These are phyloP conservation scores for Nasonia longicornis DNA, from an alignment of 1,140 invertebrate species.

Conservation along the genomic window DNA sequence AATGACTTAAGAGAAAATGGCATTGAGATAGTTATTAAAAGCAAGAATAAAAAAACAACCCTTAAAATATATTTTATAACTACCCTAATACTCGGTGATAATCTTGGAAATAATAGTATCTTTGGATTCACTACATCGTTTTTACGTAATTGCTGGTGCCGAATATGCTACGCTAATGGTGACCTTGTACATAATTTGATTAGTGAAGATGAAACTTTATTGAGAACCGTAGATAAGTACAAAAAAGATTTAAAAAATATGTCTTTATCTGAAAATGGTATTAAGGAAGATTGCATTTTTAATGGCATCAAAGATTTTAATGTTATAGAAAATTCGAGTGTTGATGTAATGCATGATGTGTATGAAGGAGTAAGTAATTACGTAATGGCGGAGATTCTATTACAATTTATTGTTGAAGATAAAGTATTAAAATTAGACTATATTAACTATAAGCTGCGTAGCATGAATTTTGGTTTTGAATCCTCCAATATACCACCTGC, in stretches of 20 bases:
- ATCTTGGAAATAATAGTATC: no score
- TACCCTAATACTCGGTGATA: no score
- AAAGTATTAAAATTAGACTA: conserved; percentile 22
- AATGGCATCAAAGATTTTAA: conserved; percentile 39
- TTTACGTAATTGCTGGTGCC: no score
- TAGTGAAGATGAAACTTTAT: conserved; percentile 14
- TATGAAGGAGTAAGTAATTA: conserved; percentile 36
- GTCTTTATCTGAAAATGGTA: conserved; percentile 23
- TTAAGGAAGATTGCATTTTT: conserved; percentile 37
- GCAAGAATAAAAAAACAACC: no score
- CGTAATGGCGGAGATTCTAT: conserved; percentile 14
- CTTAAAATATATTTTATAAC: no score
- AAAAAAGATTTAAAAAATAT: conserved; percentile 28
- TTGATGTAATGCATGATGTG: conserved; percentile 43
- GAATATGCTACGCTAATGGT: no score
- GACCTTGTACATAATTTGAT: conserved; percentile 17
- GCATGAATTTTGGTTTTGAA: conserved; percentile 29
- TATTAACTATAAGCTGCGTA: conserved; percentile 30
- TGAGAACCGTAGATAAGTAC: conserved; percentile 20
- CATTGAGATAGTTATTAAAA: no score
- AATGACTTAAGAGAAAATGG: no score
- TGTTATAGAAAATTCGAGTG: conserved; percentile 28
- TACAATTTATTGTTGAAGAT: neutral
- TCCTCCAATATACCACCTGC: neutral
- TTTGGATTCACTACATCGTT: no score